phyloP scores from a whole-genome alignment of 2,113 vertebrate genomes.

The Ciconia maguari region DNA sequence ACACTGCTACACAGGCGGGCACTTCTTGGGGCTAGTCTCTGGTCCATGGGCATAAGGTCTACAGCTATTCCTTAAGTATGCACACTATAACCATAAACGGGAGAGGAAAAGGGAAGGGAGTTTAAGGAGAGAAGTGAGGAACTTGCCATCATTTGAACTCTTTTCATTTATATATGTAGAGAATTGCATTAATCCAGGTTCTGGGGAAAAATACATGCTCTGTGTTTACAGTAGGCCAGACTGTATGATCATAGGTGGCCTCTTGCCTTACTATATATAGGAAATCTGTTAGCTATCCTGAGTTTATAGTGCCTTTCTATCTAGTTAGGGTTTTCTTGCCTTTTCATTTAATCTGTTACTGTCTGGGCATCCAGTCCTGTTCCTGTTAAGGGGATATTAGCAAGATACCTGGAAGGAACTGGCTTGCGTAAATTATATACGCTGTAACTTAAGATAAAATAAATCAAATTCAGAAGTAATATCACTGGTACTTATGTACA shows the following conservation, averaged over 20 bases:
- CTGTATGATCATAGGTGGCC: background rate
- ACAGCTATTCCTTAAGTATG: background rate
- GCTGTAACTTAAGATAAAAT: constrained; percentile 41
- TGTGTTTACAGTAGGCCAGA: background rate
- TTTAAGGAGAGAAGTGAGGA: background rate
- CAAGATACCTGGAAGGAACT: constrained; percentile 35
- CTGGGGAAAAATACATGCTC: background rate
- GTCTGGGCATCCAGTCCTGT: constrained; percentile 7
- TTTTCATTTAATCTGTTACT: constrained; percentile 12
- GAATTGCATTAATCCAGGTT: background rate
- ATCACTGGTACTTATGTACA: constrained; percentile 15
- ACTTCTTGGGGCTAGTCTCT: background rate
- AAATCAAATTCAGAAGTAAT: constrained; percentile 53
- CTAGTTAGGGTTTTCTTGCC: background rate
- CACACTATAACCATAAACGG: background rate
- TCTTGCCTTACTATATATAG: background rate
- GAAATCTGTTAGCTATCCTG: background rate
- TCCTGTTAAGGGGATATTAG: background rate
- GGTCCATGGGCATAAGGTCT: background rate
- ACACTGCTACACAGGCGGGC: background rate
- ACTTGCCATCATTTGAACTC: background rate
- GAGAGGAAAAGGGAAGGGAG: background rate
- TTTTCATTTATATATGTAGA: background rate
- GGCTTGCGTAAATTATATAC: constrained; percentile 11
- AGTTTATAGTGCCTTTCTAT: background rate